Percentiles rank a stretch among this genome's conserved stretches.
phyloP scores from a whole-genome alignment of 2,888 invertebrate genomes.

The Drosophila paracracens region DNA sequence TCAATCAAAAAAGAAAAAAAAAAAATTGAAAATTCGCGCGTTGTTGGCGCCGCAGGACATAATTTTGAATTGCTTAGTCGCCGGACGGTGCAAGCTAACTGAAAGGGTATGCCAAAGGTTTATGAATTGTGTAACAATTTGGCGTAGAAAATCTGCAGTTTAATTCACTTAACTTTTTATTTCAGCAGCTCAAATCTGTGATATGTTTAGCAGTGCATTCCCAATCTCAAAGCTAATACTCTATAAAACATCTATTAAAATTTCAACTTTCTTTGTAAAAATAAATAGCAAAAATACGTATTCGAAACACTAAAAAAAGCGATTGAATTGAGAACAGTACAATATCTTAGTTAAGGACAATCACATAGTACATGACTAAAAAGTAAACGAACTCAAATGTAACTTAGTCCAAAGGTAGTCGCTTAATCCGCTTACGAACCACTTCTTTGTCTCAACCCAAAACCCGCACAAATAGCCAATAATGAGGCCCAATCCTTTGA shows the following conservation, averaged over 20 bases:
- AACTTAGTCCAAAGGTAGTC: neutral
- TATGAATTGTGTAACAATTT: neutral
- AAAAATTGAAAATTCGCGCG: slow-evolving; percentile 18
- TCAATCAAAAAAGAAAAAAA: slow-evolving; percentile 23
- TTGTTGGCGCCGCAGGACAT: slow-evolving; percentile 71
- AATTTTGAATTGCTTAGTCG: slow-evolving; percentile 68
- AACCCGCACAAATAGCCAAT: neutral
- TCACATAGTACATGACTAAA: neutral
- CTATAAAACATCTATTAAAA: neutral
- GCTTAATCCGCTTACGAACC: slow-evolving; percentile 31
- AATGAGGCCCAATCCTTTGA: neutral
- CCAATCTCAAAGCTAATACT: neutral
- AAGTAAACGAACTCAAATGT: neutral
- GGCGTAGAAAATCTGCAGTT: neutral
- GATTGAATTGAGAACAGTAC: neutral
- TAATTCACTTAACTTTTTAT: neutral
- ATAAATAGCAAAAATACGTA: neutral
- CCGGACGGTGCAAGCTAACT: slow-evolving; percentile 15
- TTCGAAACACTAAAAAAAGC: neutral
- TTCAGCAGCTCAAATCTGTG: neutral
- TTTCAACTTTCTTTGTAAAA: neutral
- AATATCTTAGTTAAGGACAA: neutral
- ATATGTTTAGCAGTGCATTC: neutral
- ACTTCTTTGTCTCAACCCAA: neutral
- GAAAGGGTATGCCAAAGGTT: slow-evolving; percentile 29